Percentiles rank a stretch among this genome's conserved stretches.
These are phyloP conservation scores for Stichodactyla helianthus DNA, from an alignment of 64 coral and sea anemone species.

Conservation along the genomic window DNA sequence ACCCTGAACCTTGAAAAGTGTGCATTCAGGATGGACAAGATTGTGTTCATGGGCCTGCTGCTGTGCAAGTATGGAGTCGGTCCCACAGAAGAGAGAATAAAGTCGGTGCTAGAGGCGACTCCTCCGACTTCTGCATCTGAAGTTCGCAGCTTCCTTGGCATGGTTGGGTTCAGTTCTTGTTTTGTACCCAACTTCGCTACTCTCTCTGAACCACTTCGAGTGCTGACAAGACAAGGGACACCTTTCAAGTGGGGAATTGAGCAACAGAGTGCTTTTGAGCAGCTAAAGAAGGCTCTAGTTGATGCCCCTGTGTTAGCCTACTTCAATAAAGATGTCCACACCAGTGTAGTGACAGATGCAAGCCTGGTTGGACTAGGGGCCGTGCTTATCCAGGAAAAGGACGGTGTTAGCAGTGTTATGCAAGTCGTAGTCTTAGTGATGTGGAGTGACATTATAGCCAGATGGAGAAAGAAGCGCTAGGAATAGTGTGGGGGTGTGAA, in stretches of 20 bases:
- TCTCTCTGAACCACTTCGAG: slow-evolving; percentile 31
- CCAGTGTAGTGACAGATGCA: slow-evolving; percentile 33
- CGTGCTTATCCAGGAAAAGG: slow-evolving; percentile 7
- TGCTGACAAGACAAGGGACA: slow-evolving; percentile 30
- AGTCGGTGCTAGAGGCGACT: slow-evolving; percentile 12
- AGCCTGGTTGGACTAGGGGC: slow-evolving; percentile 17
- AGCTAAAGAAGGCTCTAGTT: background rate
- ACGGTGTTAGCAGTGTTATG: slow-evolving; percentile 4
- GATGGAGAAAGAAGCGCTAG: background rate
- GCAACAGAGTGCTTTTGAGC: slow-evolving; percentile 27
- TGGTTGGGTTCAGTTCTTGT: slow-evolving; percentile 26
- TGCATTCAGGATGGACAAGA: slow-evolving; percentile 8
- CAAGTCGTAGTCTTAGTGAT: slow-evolving; percentile 14
- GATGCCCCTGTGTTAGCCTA: slow-evolving; percentile 16
- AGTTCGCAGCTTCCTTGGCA: slow-evolving; percentile 5
- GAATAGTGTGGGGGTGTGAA: slow-evolving; percentile 18
- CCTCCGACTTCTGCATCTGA: slow-evolving; percentile 9
- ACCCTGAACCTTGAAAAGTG: too few relatives aligned
- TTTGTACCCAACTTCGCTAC: slow-evolving; percentile 41
- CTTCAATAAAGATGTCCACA: slow-evolving; percentile 30
- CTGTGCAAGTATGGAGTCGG: slow-evolving; percentile 17
- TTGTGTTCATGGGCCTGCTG: slow-evolving; percentile 31
- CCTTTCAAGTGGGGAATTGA: slow-evolving; percentile 22
- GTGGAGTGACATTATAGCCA: background rate
- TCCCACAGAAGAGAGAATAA: slow-evolving; percentile 16